These are phyloP conservation scores for Lophura swinhoii DNA, from an alignment of 2,797 vertebrate species.

Conservation along the genomic window DNA sequence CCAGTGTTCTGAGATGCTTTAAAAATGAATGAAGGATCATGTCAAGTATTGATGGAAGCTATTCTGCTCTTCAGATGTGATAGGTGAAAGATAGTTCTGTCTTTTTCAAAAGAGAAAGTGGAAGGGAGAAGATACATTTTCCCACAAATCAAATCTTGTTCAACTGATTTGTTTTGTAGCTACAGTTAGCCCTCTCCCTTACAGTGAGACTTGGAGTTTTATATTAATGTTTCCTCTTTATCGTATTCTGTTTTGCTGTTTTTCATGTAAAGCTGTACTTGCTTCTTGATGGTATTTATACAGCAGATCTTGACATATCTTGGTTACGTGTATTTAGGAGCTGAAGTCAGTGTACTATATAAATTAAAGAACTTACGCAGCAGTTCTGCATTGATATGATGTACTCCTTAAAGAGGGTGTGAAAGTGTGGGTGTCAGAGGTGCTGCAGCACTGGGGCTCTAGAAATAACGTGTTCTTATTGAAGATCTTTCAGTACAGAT, in stretches of 20 bases:
- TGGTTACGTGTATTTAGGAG: conserved; percentile 20
- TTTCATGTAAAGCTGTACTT: neutral
- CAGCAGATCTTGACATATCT: neutral
- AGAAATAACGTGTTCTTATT: conserved; percentile 57
- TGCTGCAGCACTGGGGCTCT: conserved; percentile 40
- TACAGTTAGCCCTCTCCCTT: neutral
- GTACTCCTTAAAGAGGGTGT: conserved; percentile 28
- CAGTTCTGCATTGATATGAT: conserved; percentile 36
- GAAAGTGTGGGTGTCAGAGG: conserved; percentile 59
- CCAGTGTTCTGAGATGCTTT: neutral
- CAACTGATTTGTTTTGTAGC: neutral
- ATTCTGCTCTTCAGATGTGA: neutral
- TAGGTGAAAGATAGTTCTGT: neutral
- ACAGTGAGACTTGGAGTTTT: neutral
- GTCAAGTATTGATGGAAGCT: conserved; percentile 5
- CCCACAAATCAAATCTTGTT: neutral
- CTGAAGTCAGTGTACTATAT: neutral
- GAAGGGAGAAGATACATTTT: neutral
- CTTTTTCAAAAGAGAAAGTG: neutral
- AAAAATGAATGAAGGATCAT: conserved; percentile 13
- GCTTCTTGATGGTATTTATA: neutral
- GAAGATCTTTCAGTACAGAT: conserved; percentile 54
- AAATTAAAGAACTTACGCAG: conserved; percentile 38
- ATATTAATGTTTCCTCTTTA: neutral
- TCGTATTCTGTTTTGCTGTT: neutral